phyloP scores from a whole-genome alignment of 2,888 invertebrate species.

The Nymphalis urticae region DNA sequence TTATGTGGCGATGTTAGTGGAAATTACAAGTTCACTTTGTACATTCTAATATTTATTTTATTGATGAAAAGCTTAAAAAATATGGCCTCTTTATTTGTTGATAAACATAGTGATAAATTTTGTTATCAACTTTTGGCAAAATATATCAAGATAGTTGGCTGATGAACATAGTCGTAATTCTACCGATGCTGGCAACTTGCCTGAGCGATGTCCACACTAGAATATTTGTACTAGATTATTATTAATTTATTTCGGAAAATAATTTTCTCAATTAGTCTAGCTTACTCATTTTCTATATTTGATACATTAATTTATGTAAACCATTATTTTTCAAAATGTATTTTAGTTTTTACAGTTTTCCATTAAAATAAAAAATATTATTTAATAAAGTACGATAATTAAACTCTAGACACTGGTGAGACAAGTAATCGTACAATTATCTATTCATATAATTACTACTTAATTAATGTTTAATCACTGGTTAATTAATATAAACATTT shows the following conservation, averaged over 20 bases:
- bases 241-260: conserved; percentile 21
- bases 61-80: conserved; percentile 15
- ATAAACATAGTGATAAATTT: conserved; percentile 28
- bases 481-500: too few relatives aligned
- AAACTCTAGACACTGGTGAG: too few relatives aligned
- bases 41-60: background rate
- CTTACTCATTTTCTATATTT: background rate
- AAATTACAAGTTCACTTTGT: background rate
- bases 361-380: too few relatives aligned
- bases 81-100: conserved; percentile 33
- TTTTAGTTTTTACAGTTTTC: too few relatives aligned
- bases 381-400: too few relatives aligned
- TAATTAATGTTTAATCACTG: too few relatives aligned
- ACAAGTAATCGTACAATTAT: too few relatives aligned
- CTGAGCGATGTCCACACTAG: conserved; percentile 5
- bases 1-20: background rate
- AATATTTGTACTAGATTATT: conserved; percentile 28
- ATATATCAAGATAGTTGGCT: conserved; percentile 19
- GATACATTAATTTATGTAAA: too few relatives aligned
- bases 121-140: conserved; percentile 26
- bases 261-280: background rate
- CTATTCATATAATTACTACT: too few relatives aligned
- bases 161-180: conserved; percentile 9
- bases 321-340: background rate
- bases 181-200: conserved; percentile 27